Evolutionary conservation across 2,888 invertebrate species (phyloP).

Genomic region (Himalopsyche kuldschensis): DNA sequence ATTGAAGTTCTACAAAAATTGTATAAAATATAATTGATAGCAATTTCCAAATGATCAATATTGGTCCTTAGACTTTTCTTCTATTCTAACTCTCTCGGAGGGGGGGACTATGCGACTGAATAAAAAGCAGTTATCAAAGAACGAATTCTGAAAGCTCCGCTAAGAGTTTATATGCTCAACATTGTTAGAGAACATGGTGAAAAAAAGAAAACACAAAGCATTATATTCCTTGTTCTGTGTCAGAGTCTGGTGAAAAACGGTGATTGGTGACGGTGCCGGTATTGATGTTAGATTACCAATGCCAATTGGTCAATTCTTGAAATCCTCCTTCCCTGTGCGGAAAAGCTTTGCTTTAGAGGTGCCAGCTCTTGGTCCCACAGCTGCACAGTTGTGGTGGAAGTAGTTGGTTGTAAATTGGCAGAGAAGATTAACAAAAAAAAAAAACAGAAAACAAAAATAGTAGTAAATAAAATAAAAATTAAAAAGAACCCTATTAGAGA

Average conservation of each 20-base stretch:
- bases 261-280: neutral
- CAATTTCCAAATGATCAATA: too few species aligned
- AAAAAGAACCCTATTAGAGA: neutral
- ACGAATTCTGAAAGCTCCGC: too few species aligned
- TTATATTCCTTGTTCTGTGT: neutral
- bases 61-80: too few species aligned
- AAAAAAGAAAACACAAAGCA: too few species aligned
- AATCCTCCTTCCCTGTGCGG: constrained; percentile 75
- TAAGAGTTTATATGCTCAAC: too few species aligned
- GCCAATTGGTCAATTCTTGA: constrained; percentile 81
- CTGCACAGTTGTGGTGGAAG: constrained; percentile 50
- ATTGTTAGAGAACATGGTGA: too few species aligned
- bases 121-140: too few species aligned
- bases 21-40: too few species aligned
- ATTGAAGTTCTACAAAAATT: too few species aligned
- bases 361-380: constrained; percentile 88
- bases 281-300: constrained; percentile 65
- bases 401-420: constrained; percentile 7
- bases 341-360: constrained; percentile 79
- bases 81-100: too few species aligned
- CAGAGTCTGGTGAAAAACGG: neutral
- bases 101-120: too few species aligned
- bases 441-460: constrained; percentile 35
- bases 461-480: constrained; percentile 30
- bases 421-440: constrained; percentile 35